phyloP scores from a whole-genome alignment of 2,113 vertebrate genomes.

The Toxostoma redivivum region DNA sequence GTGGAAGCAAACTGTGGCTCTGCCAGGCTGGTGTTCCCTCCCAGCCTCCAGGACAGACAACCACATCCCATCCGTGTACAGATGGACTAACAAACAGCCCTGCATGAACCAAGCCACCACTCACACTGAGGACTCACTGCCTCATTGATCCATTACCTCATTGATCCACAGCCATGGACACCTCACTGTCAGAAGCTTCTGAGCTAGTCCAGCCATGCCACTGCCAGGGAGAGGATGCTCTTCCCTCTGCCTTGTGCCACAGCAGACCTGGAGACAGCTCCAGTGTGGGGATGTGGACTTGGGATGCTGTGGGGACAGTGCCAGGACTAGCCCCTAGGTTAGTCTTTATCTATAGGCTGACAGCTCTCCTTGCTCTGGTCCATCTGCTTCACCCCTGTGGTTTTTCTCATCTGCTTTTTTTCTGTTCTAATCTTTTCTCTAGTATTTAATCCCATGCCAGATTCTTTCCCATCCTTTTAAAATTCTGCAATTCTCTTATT shows the following conservation, averaged over 20 bases:
- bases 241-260: neutral
- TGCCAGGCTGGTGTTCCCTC: neutral
- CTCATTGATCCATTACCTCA: neutral
- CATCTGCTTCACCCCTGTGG: neutral
- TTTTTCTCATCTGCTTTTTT: neutral
- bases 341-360: neutral
- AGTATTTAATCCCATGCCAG: neutral
- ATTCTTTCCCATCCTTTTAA: neutral
- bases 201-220: neutral
- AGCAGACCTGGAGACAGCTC: neutral
- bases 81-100: neutral
- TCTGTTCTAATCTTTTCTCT: neutral
- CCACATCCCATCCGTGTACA: neutral
- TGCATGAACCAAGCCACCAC: rapidly evolving
- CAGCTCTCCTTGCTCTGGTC: neutral
- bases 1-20: neutral
- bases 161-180: neutral
- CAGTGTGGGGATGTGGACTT: neutral
- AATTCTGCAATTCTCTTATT: neutral
- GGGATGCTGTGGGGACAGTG: neutral
- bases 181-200: neutral
- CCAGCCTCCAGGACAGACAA: neutral
- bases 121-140: neutral
- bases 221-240: neutral
- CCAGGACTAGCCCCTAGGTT: neutral